Conservation (phyloP, 2,888 invertebrate genomes). For the Gryllus longicercus region DNA sequence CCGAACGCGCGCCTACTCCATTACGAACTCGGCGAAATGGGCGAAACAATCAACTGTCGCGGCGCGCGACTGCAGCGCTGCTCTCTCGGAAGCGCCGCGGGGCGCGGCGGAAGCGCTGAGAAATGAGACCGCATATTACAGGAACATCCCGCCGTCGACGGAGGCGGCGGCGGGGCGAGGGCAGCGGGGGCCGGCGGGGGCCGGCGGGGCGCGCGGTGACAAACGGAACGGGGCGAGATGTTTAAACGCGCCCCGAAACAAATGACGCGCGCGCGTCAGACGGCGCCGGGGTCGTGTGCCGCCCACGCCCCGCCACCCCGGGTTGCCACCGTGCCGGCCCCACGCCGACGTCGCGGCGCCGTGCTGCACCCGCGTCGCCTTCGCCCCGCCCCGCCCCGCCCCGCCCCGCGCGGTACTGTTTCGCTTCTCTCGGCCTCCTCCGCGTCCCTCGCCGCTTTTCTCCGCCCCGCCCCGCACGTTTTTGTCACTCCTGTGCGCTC, state of each 20-base stretch:
- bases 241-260: neutral
- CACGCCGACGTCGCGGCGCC: too few relatives aligned
- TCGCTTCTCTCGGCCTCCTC: too few relatives aligned
- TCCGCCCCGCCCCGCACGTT: too few relatives aligned
- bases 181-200: neutral
- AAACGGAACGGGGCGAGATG: slow-evolving; percentile 2
- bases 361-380: too few relatives aligned
- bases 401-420: too few relatives aligned
- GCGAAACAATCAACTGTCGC: slow-evolving; percentile 7
- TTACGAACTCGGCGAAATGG: slow-evolving; percentile 8
- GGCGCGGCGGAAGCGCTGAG: neutral
- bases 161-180: neutral
- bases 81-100: neutral
- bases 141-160: slow-evolving; percentile 5
- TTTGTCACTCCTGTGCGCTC: too few relatives aligned
- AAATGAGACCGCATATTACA: slow-evolving; percentile 17
- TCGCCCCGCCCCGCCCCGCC: too few relatives aligned
- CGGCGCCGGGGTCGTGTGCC: too few relatives aligned
- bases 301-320: too few relatives aligned
- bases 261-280: neutral
- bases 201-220: neutral
- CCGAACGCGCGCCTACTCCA: neutral
- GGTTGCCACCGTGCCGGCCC: too few relatives aligned
- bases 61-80: neutral
- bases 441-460: too few relatives aligned